phyloP scores from a whole-genome alignment of 2,113 vertebrate species.

The Chaenogobius annularis region DNA sequence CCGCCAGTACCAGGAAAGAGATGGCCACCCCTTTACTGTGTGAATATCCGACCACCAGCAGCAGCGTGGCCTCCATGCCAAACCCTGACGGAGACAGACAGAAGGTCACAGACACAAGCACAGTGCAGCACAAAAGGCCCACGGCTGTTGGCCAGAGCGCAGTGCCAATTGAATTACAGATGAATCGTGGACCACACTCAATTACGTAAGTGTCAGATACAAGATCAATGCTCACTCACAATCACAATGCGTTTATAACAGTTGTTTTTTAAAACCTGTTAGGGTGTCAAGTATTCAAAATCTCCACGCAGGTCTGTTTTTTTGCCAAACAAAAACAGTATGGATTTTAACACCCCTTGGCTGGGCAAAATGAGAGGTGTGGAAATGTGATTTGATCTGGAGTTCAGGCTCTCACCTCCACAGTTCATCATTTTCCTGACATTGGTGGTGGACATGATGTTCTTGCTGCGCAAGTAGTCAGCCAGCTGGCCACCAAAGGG shows the following conservation, averaged over 20 bases:
- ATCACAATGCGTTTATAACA: slow-evolving; percentile 38
- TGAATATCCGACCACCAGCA: slow-evolving; percentile 95
- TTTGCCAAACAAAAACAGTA: slow-evolving; percentile 15
- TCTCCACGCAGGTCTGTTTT: slow-evolving; percentile 23
- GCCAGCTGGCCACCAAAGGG: slow-evolving; percentile 97
- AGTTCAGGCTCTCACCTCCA: slow-evolving; percentile 83
- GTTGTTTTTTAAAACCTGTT: background rate
- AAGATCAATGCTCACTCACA: slow-evolving; percentile 63
- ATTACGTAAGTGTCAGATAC: slow-evolving; percentile 57
- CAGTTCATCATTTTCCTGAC: slow-evolving; percentile 99
- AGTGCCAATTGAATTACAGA: slow-evolving; percentile 66
- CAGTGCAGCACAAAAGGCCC: slow-evolving; percentile 41
- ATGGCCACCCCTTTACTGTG: slow-evolving; percentile 95
- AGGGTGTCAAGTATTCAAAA: slow-evolving; percentile 27
- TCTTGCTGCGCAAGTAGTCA: slow-evolving; percentile 89
- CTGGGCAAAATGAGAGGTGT: slow-evolving; percentile 51
- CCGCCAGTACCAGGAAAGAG: slow-evolving; percentile 95
- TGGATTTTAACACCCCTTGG: slow-evolving; percentile 49
- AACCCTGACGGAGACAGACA: slow-evolving; percentile 82
- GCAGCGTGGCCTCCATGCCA: slow-evolving; percentile 97
- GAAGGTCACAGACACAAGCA: slow-evolving; percentile 47
- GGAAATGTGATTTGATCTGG: slow-evolving; percentile 33
- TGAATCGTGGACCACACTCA: slow-evolving; percentile 52
- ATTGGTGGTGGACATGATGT: slow-evolving; percentile 93
- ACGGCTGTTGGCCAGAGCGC: slow-evolving; percentile 39